A percentile compares a stretch with the other conserved stretches of the same genome.
These are phyloP conservation scores for Takifugu ocellatus DNA, from an alignment of 2,797 vertebrate genomes.

Conservation along the genomic window DNA sequence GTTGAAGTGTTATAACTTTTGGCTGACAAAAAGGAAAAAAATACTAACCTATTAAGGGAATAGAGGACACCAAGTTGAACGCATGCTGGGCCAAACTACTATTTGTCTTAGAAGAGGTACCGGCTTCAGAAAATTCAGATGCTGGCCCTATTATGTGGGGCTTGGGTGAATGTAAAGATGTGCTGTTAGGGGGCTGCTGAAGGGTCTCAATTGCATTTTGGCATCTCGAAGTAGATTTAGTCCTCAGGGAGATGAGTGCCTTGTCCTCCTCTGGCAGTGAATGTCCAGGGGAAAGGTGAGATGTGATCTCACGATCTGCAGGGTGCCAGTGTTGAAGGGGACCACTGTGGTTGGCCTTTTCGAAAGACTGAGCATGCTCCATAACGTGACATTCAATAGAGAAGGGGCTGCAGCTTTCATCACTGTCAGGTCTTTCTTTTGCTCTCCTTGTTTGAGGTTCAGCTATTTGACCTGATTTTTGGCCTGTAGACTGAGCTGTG, in stretches of 20 bases:
- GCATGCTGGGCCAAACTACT: slow-evolving; percentile 78
- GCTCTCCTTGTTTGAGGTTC: slow-evolving; percentile 69
- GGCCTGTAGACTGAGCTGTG: slow-evolving; percentile 23
- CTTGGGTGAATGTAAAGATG: slow-evolving; percentile 66
- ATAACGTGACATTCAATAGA: slow-evolving; percentile 78
- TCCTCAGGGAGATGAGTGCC: slow-evolving; percentile 74
- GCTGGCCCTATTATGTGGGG: slow-evolving; percentile 25
- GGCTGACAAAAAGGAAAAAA: slow-evolving; percentile 13
- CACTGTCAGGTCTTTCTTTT: slow-evolving; percentile 80
- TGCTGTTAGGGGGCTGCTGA: slow-evolving; percentile 74
- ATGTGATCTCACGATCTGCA: slow-evolving; percentile 24
- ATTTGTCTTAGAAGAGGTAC: slow-evolving; percentile 47
- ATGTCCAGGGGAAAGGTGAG: too few relatives aligned
- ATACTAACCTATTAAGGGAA: slow-evolving; percentile 94
- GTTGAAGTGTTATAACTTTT: too few relatives aligned
- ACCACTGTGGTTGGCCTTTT: slow-evolving; percentile 77
- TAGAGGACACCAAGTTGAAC: slow-evolving; percentile 87
- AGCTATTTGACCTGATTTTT: slow-evolving; percentile 61
- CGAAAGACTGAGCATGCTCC: slow-evolving; percentile 84
- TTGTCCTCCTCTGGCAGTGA: not conserved
- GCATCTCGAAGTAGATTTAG: slow-evolving; percentile 80
- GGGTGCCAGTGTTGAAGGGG: slow-evolving; percentile 60
- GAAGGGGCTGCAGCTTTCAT: slow-evolving; percentile 86
- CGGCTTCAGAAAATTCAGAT: slow-evolving; percentile 40
- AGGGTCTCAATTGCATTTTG: slow-evolving; percentile 55